Evolutionary conservation across 1,140 invertebrate species (phyloP), one percentile per base, ranked within the genome.

Genomic region (Drosophila nebulosa): DNA sequence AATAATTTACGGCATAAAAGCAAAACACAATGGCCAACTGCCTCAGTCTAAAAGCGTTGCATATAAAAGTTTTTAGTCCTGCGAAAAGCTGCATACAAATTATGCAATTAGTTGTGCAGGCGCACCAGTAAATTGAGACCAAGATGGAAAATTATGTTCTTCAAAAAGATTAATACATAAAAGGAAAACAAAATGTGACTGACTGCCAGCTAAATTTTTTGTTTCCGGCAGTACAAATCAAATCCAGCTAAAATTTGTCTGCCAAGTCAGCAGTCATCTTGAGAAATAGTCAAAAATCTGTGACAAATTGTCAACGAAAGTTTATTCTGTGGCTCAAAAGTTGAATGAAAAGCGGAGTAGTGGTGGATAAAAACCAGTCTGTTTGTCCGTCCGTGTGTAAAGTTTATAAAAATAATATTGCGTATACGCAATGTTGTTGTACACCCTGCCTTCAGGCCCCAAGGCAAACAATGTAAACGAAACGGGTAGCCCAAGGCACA

Each of bases 221-320:
- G 6, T 46, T 46, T 67, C 56, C 53, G 71, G 61, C 70, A 75
- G 76, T 66, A n/a, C n/a, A n/a, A 64, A 79, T 79, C 77, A 79
- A 74, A 69, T 61, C 30, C 56, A 30, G 69, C 16, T 10, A 50
- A 68, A 63, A 78, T 60, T 74, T 26, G 27, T 32, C 59, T 56
- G 65, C 74, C 59, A 64, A 69, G 64, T 69, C 65, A 66, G 75
- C 64, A 64, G 64, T 51, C 50, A 35, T 18, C 62, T 64, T 56
- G 39, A 53, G 61, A 83, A 78, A 83, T 70, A 68, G 67, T 76
- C 67, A 74, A 75, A 81, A 78, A 77, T 70, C 78, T 64, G 69
- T 81, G 81, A 85, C 78, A 85, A 85, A 81, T 85, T 85, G 81
- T 86, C 81, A 85, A 70, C 70, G 83, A 85, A 85, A 85, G 74